These are phyloP conservation scores for Cydia strobilella DNA, from an alignment of 1,140 invertebrate genomes.

Conservation along the genomic window DNA sequence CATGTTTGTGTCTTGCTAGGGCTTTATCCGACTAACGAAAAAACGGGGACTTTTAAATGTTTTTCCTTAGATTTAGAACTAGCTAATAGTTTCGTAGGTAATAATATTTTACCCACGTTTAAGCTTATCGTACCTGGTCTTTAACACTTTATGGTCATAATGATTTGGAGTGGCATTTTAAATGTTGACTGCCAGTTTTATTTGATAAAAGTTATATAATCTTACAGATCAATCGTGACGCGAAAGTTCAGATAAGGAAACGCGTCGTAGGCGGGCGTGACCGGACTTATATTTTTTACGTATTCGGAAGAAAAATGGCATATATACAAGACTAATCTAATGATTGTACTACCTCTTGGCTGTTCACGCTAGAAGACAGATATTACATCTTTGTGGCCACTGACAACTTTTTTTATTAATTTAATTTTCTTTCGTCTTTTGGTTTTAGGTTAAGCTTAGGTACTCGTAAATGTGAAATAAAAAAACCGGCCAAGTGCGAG, in stretches of 20 bases:
- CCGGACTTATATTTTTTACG: neutral
- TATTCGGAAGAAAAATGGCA: neutral
- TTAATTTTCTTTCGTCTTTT: neutral
- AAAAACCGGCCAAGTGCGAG: too few species aligned
- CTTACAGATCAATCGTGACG: neutral
- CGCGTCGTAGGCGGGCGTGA: neutral
- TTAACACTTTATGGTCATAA: too few species aligned
- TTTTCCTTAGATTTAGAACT: too few species aligned
- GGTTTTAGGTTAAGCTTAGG: neutral
- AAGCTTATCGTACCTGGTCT: neutral
- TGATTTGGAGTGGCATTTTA: neutral
- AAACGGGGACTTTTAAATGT: too few species aligned
- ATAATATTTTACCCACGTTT: neutral
- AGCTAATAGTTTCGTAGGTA: too few species aligned
- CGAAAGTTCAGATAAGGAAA: neutral
- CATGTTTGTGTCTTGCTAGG: neutral
- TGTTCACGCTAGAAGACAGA: neutral
- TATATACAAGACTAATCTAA: neutral
- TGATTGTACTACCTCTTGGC: neutral
- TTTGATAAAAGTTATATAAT: neutral
- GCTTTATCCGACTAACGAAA: neutral
- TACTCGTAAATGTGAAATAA: neutral
- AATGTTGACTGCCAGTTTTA: neutral
- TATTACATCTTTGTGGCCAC: neutral
- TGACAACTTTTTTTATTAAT: conserved; percentile 5